These are phyloP conservation scores for Drosophila elegans DNA, from an alignment of 1,140 invertebrate genomes.

Conservation along the genomic window DNA sequence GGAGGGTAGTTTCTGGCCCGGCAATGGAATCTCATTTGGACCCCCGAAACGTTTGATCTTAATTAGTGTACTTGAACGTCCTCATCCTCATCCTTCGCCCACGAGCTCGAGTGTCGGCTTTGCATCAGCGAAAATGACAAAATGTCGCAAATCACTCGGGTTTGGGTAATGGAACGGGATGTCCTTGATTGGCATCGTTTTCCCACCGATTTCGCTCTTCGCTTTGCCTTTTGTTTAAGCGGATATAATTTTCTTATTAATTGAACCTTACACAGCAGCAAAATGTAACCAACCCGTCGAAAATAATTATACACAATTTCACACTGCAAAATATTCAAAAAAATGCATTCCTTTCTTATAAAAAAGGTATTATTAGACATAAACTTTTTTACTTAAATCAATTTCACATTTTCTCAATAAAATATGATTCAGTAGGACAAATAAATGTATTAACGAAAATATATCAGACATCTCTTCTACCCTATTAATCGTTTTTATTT, in stretches of 20 bases:
- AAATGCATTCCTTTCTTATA: background rate
- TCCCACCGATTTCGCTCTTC: conserved; percentile 20
- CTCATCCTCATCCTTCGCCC: conserved; percentile 17
- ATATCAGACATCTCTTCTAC: no score
- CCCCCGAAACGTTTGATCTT: conserved; percentile 74
- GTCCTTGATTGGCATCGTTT: conserved; percentile 72
- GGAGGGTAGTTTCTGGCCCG: conserved; percentile 34
- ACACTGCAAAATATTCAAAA: background rate
- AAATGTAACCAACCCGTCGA: conserved; percentile 36
- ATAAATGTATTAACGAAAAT: no score
- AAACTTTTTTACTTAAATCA: no score
- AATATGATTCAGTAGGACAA: no score
- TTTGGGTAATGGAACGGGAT: conserved; percentile 13
- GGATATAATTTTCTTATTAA: conserved; percentile 81
- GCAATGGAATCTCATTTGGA: conserved; percentile 70
- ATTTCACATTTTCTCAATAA: no score
- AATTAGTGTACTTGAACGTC: conserved; percentile 81
- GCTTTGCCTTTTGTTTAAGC: conserved; percentile 71
- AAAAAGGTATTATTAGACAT: no score
- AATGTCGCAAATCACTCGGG: conserved; percentile 76
- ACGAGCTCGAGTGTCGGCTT: conserved; percentile 69
- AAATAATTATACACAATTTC: conserved; percentile 55
- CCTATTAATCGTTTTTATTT: background rate
- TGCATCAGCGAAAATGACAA: conserved; percentile 80
- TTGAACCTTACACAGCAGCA: conserved; percentile 75